Conservation (phyloP, 2,113 vertebrate species). For the Coturnix japonica region DNA sequence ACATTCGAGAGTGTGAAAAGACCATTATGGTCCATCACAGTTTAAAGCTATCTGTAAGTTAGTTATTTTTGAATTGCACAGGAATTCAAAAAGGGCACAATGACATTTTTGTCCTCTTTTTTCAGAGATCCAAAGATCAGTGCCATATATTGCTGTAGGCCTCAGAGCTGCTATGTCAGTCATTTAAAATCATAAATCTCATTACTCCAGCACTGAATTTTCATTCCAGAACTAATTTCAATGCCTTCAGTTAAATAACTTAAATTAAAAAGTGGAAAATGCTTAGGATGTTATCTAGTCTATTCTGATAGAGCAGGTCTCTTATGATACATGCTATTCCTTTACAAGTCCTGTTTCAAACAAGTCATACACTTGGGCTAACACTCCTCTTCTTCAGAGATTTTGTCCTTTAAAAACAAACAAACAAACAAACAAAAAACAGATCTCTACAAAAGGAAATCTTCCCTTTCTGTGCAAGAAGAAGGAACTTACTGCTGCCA, state of each 20-base stretch:
- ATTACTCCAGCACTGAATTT: neutral
- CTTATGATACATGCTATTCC: neutral
- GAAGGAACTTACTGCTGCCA: slow-evolving; percentile 92
- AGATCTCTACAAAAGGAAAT: neutral
- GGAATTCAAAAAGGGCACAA: neutral
- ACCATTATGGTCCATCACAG: neutral
- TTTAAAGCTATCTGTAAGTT: neutral
- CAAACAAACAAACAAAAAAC: neutral
- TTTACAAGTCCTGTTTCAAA: neutral
- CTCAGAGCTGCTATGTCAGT: neutral
- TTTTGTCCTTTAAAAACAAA: neutral
- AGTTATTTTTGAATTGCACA: neutral
- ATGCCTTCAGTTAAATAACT: neutral
- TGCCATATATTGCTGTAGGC: neutral
- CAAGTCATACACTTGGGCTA: neutral
- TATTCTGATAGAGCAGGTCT: neutral
- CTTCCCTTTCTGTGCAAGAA: neutral
- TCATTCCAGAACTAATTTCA: neutral
- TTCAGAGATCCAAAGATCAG: neutral
- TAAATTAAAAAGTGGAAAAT: neutral
- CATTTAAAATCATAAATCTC: neutral
- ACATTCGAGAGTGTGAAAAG: neutral
- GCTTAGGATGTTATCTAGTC: neutral
- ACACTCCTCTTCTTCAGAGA: neutral
- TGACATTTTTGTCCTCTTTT: neutral